Percentiles rank a stretch among this genome's conserved stretches.
These are phyloP conservation scores for Tolmerus cingulatus DNA, from an alignment of 2,888 invertebrate species.

Conservation along the genomic window DNA sequence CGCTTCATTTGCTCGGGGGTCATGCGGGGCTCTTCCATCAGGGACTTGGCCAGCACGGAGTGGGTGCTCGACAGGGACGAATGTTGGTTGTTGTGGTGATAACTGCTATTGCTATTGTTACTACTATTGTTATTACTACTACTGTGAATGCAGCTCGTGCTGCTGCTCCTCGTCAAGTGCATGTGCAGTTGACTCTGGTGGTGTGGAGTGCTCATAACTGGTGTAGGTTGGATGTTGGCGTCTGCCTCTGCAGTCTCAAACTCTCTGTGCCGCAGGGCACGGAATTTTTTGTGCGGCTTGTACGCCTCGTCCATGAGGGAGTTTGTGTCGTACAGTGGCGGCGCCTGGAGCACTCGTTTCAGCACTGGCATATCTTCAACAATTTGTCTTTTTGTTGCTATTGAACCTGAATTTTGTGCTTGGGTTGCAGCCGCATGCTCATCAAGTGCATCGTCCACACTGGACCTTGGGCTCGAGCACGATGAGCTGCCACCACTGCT, in stretches of 20 bases:
- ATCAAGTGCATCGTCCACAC: constrained; percentile 80
- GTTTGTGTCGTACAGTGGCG: constrained; percentile 88
- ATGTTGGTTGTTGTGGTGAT: constrained; percentile 53
- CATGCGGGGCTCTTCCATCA: constrained; percentile 94
- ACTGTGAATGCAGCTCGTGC: constrained; percentile 52
- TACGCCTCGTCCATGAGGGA: constrained; percentile 94
- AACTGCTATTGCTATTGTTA: constrained; percentile 30
- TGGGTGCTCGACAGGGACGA: constrained; percentile 84
- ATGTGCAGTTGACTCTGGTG: constrained; percentile 61
- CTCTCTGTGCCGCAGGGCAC: constrained; percentile 81
- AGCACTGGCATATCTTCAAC: constrained; percentile 93
- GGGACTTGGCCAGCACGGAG: constrained; percentile 86
- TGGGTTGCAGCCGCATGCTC: constrained; percentile 55
- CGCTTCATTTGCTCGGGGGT: constrained; percentile 91
- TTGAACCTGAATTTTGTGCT: constrained; percentile 44
- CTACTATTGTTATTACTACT: constrained; percentile 58
- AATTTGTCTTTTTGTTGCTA: constrained; percentile 65
- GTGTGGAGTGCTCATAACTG: constrained; percentile 53
- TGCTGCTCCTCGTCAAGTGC: constrained; percentile 67
- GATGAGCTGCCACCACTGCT: constrained; percentile 75
- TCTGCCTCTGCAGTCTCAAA: constrained; percentile 78
- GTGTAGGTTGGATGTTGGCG: constrained; percentile 57
- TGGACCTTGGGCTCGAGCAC: constrained; percentile 86
- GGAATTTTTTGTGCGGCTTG: constrained; percentile 95
- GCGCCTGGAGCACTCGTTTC: constrained; percentile 90